Conservation (phyloP, 1,140 invertebrate genomes). For the Drosophila burlai region DNA sequence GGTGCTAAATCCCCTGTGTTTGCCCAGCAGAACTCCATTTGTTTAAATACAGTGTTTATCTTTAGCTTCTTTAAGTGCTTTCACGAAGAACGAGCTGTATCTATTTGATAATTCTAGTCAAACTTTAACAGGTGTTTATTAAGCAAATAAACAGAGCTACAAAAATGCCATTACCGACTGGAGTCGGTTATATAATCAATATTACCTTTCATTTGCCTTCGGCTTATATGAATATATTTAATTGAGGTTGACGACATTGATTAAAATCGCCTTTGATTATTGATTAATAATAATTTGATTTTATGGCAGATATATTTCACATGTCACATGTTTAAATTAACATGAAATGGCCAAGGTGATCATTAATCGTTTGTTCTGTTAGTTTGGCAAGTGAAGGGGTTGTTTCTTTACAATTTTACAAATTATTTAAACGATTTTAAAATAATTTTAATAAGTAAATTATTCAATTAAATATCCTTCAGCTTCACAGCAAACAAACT, state of each 20-base stretch:
- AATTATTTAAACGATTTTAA: background rate
- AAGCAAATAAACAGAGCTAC: background rate
- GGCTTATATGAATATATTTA: conserved; percentile 1
- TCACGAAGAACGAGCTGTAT: background rate
- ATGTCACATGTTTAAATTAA: background rate
- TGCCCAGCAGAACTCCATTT: conserved; percentile 15
- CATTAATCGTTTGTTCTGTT: background rate
- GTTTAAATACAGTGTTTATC: conserved; percentile 18
- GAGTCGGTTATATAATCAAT: background rate
- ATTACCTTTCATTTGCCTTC: background rate
- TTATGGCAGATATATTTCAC: background rate
- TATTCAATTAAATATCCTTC: background rate
- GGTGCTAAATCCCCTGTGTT: conserved; percentile 22
- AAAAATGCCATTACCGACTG: background rate
- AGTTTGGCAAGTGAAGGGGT: background rate
- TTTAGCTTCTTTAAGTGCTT: background rate
- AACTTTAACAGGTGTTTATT: conserved; percentile 4
- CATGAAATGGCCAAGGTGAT: conserved; percentile 6
- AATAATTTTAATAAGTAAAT: no score
- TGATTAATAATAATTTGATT: conserved; percentile 1
- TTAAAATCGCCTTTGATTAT: background rate
- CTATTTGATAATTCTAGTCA: background rate
- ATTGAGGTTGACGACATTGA: conserved; percentile 6
- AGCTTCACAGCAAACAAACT: no score
- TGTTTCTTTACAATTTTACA: background rate